Base-by-base conservation (phyloP, 2,888 invertebrate species). In the Ennomos fuscantarius region DNA sequence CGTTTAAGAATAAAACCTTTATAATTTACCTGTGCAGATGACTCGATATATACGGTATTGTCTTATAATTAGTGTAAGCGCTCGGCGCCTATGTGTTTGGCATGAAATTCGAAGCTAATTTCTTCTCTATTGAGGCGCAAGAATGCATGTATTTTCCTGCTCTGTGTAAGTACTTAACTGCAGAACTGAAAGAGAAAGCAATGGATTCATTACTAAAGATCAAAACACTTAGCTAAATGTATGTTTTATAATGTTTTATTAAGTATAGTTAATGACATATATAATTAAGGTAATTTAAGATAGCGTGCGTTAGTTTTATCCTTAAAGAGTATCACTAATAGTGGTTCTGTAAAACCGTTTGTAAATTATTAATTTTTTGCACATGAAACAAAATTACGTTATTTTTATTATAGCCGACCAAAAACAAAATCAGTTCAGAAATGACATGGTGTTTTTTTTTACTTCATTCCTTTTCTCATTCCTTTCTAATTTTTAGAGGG, bases 321-420 rank as follows among this genome's bases (percentile, higher is more conserved):
- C 12, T 33, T 51, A 44, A 53, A 58, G 40, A 40, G n/a, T 52
- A 57, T 45, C n/a, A n/a, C 49, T 58, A 13, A 49, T 49, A 49
- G 32, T 34, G n/a, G 15, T 10, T 33, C 9, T 8, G 31, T 32
- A 15, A 41, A 41, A 54, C 33, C 43, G 13, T 49, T 48, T 53
- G 58, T 59, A 59, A 53, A 59, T 58, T 48, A 56, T 56, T 51
- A 53, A 49, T 59, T 59, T 24, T 59, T 53, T 59, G 48, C 53
- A 53, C 48, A 44, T 46, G 36, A 53, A 49, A 59, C 53, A 48
- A 53, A 50, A 42, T 47, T 51, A 57, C 36, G 51, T 57, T 57
- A 51, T 53, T 48, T 24, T 49, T 56, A 58, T 40, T 53, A 53
- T 58, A 53, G 43, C 11, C 41, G 9, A 56, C 56, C 32, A 48